These are phyloP conservation scores for Drosophila trichaetosa DNA, from an alignment of 2,888 invertebrate species.

Conservation along the genomic window DNA sequence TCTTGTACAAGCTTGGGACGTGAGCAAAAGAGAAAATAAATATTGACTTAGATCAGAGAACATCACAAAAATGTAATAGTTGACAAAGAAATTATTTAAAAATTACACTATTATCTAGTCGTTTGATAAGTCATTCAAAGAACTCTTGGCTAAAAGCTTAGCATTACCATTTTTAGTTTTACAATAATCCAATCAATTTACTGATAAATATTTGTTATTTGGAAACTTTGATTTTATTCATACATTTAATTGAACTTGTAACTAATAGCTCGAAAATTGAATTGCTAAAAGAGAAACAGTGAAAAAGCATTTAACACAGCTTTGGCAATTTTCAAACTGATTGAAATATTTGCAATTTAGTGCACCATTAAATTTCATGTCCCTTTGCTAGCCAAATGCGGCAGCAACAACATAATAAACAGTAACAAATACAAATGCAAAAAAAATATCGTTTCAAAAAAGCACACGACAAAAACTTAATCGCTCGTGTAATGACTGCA, in stretches of 20 bases:
- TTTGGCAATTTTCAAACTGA: conserved; percentile 19
- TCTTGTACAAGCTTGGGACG: neutral
- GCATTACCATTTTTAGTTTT: neutral
- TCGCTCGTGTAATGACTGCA: conserved; percentile 80
- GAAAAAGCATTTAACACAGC: conserved; percentile 1
- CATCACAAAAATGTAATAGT: neutral
- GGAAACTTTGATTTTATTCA: neutral
- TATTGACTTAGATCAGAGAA: neutral
- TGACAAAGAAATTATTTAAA: neutral
- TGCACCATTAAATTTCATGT: conserved; percentile 59
- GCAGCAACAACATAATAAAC: conserved; percentile 5
- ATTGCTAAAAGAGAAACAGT: neutral
- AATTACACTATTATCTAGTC: neutral
- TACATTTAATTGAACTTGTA: neutral
- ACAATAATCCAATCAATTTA: neutral
- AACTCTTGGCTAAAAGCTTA: rapidly evolving
- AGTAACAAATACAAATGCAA: conserved; percentile 11
- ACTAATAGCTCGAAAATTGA: neutral
- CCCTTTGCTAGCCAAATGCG: conserved; percentile 11
- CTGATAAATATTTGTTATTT: neutral
- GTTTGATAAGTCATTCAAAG: neutral
- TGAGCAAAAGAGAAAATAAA: neutral
- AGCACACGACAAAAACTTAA: conserved; percentile 78
- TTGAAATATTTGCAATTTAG: conserved; percentile 58
- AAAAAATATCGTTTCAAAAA: conserved; percentile 43